Base-by-base conservation (phyloP, 2,113 vertebrate species). In the Oncorhynchus mykiss region DNA sequence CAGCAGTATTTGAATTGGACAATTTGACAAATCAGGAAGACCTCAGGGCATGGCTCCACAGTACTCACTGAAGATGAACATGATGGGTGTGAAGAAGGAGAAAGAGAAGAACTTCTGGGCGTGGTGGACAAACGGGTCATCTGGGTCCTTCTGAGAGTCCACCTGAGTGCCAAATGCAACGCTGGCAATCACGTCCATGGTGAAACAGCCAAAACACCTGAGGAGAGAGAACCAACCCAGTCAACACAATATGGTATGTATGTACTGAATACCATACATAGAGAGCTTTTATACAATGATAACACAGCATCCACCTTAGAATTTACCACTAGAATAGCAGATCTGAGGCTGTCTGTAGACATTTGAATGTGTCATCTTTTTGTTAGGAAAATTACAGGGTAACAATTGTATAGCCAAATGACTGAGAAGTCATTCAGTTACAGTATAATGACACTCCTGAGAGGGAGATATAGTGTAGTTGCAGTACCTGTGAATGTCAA, bases 181-280 rank as follows among this genome's bases (percentile, higher is more conserved):
- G 0, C 96, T 99, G 81, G 95, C 95, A 3, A 98, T 96, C 0
- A 98, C 92, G 2, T 99, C 96, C 90, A 98, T 96, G 29, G 94
- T 95, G 82, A 95, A 98, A 76, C 91, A 96, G 77, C 94, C 92
- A 73, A 96, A 97, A 91, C 90, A 95, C 87, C 97, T 98, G 39
- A 45, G 69, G 71, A 22, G 11, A 14, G 51, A 1, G 9, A 29
- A n/a, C 27, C 22, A 12, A 39, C 24, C 71, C 4, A 54, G 0
- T 34, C 18, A 18, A 78, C 24, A 71, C 39, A 45, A 45, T 45
- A 45, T 9, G 3, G 11, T 5, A 18, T 54, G 13, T 54, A 54
- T 54, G 16, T 54, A 45, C 39, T 45, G 39, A 45, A 45, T 45
- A 45, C 39, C 39, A 45, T 45, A 45, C 51, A 54, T 16, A 54